Percentiles rank a stretch among this genome's conserved stretches.
These are phyloP conservation scores for Leiothrix lutea DNA, from an alignment of 2,113 vertebrate species.

Conservation along the genomic window DNA sequence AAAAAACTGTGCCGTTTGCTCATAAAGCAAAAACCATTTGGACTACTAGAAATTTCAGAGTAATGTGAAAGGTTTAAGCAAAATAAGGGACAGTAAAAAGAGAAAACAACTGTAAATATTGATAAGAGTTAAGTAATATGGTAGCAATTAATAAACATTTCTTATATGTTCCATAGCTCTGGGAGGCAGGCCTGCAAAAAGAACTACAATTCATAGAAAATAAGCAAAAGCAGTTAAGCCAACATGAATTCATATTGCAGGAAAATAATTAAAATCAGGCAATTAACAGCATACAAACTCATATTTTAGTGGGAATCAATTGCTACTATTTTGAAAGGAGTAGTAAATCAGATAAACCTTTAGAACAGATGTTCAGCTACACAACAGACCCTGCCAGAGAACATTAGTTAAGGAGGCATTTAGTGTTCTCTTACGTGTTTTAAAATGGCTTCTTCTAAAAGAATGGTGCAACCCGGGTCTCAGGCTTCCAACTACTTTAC, in stretches of 20 bases:
- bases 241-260: not conserved
- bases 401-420: not conserved
- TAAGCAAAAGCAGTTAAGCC: not conserved
- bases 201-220: not conserved
- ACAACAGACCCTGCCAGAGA: not conserved
- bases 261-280: not conserved
- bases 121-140: not conserved
- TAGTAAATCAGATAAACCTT: not conserved
- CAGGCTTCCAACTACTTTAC: not conserved
- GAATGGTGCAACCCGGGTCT: not conserved
- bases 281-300: not conserved
- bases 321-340: not conserved
- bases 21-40: slow-evolving; percentile 33
- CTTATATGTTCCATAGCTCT: not conserved
- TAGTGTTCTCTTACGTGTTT: not conserved
- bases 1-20: not conserved
- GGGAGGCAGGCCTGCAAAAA: not conserved
- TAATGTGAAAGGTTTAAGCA: slow-evolving; percentile 4
- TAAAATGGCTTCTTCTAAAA: not conserved
- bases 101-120: slow-evolving; percentile 25
- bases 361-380: not conserved
- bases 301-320: not conserved
- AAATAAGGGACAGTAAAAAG: not conserved
- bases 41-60: not conserved
- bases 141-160: slow-evolving; percentile 8